Evolutionary conservation across 2,888 invertebrate species (phyloP).

Genomic region (Tanaodytes sp.): DNA sequence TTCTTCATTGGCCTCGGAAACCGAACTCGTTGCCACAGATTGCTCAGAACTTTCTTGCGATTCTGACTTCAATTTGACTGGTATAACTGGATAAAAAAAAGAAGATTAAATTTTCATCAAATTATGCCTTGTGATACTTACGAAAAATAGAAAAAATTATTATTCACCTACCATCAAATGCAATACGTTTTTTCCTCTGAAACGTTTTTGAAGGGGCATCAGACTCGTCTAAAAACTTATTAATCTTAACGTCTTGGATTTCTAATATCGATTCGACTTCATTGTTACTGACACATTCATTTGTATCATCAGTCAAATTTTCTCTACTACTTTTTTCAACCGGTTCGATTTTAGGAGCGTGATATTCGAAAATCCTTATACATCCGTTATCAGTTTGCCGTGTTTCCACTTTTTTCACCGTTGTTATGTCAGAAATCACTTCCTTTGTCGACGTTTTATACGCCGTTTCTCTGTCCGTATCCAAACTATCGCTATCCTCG

Average conservation of each 20-base stretch:
- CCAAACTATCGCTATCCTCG: conserved; percentile 26
- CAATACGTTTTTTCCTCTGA: conserved; percentile 75
- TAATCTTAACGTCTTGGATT: conserved; percentile 58
- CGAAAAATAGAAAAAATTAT: neutral
- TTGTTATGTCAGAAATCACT: conserved; percentile 11
- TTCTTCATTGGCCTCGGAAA: conserved; percentile 61
- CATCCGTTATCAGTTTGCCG: conserved; percentile 56
- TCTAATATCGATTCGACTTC: conserved; percentile 40
- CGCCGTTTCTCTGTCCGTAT: conserved; percentile 27
- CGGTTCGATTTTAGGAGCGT: conserved; percentile 26
- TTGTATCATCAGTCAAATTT: conserved; percentile 25
- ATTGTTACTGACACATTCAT: conserved; percentile 8
- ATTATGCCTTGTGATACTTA: neutral
- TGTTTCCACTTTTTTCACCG: conserved; percentile 57
- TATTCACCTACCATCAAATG: conserved; percentile 67
- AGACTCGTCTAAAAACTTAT: conserved; percentile 67
- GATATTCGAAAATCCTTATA: conserved; percentile 60
- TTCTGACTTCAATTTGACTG: conserved; percentile 58
- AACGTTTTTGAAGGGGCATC: conserved; percentile 73
- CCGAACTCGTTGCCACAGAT: conserved; percentile 5
- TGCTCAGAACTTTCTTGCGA: conserved; percentile 54
- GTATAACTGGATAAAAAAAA: conserved; percentile 58
- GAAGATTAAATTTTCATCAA: neutral
- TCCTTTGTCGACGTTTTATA: conserved; percentile 28
- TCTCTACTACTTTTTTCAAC: conserved; percentile 31